Evolutionary conservation across 37 sponge, comb jelly and placozoan species (phyloP).

Genomic region (Ianthella basta): DNA sequence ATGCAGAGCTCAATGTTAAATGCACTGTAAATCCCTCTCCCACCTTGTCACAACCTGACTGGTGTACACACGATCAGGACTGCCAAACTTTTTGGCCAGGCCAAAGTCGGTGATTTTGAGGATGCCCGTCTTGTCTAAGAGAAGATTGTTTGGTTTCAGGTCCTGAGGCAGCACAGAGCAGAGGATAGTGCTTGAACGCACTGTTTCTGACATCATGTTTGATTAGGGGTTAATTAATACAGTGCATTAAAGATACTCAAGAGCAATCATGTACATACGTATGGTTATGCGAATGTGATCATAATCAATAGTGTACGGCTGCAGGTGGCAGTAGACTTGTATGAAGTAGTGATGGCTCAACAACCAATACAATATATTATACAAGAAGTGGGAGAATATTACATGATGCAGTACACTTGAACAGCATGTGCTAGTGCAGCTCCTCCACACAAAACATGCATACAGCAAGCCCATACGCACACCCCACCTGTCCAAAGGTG

Average conservation of each 20-base stretch:
- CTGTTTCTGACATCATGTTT: no score
- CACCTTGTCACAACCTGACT: constrained; percentile 96
- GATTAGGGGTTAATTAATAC: no score
- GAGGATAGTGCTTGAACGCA: not conserved
- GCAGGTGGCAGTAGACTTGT: not conserved
- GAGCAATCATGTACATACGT: no score
- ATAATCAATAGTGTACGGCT: not conserved
- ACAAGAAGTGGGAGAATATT: not conserved
- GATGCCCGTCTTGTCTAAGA: constrained; percentile 81
- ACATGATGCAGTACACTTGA: not conserved
- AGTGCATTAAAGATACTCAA: no score
- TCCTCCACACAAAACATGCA: not conserved
- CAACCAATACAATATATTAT: not conserved
- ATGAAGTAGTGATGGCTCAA: not conserved
- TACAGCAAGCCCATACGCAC: not conserved
- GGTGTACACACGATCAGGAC: constrained; percentile 86
- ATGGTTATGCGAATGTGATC: no score
- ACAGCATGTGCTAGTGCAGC: no score
- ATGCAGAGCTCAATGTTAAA: no score
- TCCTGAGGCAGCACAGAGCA: constrained; percentile 46
- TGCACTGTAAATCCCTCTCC: not conserved
- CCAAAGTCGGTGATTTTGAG: constrained; percentile 99
- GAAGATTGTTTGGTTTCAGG: constrained; percentile 96
- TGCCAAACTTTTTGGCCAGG: constrained; percentile 93
- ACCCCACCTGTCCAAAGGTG: not conserved